Percentiles rank a stretch among this genome's conserved stretches.
phyloP scores from a whole-genome alignment of 2,113 vertebrate species.

The Perca flavescens region DNA sequence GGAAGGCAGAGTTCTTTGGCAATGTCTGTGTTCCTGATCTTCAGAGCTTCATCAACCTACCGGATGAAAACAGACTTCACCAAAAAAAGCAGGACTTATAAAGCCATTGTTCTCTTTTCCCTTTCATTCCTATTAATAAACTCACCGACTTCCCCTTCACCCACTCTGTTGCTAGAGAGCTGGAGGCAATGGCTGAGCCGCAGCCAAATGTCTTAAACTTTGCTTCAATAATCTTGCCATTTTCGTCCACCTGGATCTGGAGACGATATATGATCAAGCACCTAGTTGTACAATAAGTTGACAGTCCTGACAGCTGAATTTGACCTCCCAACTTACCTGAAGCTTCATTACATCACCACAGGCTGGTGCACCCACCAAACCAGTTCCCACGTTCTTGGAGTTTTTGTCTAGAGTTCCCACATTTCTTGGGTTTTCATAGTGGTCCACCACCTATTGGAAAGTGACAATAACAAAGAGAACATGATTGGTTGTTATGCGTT shows the following conservation, averaged over 20 bases:
- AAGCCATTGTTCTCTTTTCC: background rate
- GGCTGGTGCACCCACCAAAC: constrained; percentile 95
- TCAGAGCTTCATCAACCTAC: constrained; percentile 94
- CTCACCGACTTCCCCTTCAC: constrained; percentile 98
- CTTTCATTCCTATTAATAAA: background rate
- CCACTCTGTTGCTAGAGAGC: constrained; percentile 93
- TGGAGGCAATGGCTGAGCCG: constrained; percentile 95
- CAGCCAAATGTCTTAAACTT: constrained; percentile 96
- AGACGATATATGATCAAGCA: background rate
- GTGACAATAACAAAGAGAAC: background rate
- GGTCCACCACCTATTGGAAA: constrained; percentile 90
- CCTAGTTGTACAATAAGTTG: rapidly evolving
- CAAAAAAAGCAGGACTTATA: background rate
- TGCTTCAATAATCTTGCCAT: constrained; percentile 91
- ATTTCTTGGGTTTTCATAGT: constrained; percentile 97
- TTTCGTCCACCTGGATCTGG: constrained; percentile 91
- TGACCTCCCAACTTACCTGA: constrained; percentile 75
- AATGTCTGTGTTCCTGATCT: constrained; percentile 96
- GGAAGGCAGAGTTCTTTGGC: constrained; percentile 97
- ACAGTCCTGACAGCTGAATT: background rate
- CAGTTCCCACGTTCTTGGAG: constrained; percentile 93
- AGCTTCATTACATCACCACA: constrained; percentile 98
- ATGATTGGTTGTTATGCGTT: background rate
- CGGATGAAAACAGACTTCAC: constrained; percentile 20
- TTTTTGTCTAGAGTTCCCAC: constrained; percentile 95